Evolutionary conservation across 2,113 vertebrate species (phyloP), one percentile per base, ranked within the genome.

Genomic region (Myrmophylax atrothorax): DNA sequence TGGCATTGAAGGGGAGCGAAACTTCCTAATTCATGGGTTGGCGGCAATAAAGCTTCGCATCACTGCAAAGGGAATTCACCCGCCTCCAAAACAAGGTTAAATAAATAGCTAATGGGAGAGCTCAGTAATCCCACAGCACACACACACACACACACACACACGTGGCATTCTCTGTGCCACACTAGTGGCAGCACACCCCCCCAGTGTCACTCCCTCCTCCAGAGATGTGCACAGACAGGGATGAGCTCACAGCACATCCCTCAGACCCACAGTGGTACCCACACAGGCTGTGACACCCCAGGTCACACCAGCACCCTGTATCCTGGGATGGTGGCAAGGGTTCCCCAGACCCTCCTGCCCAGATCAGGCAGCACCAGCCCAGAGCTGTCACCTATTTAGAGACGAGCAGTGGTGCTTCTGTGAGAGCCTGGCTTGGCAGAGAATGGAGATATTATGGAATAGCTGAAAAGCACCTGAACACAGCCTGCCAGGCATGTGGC

Each of bases 11-110:
- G 87, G 69, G 77, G 87, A 94, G 73, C 0, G 6, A 56, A 91
- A 82, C 74, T 90, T 96, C 91, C 53, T 77, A 81, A 91, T 95
- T 88, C 90, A 92, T 84, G 92, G 75, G 78, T 23, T 90, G 94
- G 89, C 4, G 1, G 77, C 77, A 88, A 87, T 72, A 66, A 96
- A 96, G 75, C 85, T 92, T 85, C 7, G 8, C 75, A 19, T 62
- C 7, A 58, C 89, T 85, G 91, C 83, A 31, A 75, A 55, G 94
- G 88, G 94, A 96, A 94, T 83, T 87, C 91, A 90, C 93, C 87
- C 22, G 3, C 95, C 87, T 94, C 92, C 46, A 23, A 93, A 97
- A 94, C 76, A 84, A 92, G 96, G 97, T 96, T 91, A 93, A 97
- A 96, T 59, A 95, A 96, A 96, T 81, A 95, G 94, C 95, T 95